Evolutionary conservation across 30 jellyfish, hydroid and myxozoan species (phyloP).

Genomic region (Clytia hemisphaerica): DNA sequence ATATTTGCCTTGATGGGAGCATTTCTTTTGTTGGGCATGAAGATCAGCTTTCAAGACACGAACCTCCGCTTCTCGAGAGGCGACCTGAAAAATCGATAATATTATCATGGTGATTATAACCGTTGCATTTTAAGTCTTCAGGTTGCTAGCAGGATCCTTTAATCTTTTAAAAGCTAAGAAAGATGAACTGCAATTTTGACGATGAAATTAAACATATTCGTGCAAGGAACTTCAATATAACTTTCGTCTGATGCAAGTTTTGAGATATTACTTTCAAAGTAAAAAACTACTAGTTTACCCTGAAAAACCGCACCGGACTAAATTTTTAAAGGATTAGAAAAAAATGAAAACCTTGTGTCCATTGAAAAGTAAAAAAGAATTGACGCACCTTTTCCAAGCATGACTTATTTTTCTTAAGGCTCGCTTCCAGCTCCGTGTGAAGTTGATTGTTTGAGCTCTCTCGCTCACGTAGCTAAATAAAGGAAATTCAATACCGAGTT

Average conservation of each 20-base stretch:
- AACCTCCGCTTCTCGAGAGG: constrained; percentile 76
- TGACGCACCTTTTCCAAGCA: constrained; percentile 57
- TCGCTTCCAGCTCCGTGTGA: constrained; percentile 48
- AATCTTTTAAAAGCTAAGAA: too few relatives aligned
- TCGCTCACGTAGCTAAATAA: constrained; percentile 45
- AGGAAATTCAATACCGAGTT: neutral
- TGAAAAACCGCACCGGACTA: too few relatives aligned
- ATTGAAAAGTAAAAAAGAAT: neutral
- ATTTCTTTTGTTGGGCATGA: constrained; percentile 65
- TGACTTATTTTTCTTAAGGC: constrained; percentile 53
- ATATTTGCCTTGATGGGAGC: constrained; percentile 57
- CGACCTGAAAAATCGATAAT: constrained; percentile 35
- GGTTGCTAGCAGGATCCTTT: too few relatives aligned
- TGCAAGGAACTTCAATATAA: too few relatives aligned
- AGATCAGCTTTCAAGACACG: constrained; percentile 72
- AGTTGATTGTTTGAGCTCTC: constrained; percentile 48
- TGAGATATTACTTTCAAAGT: too few relatives aligned
- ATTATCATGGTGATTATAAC: neutral
- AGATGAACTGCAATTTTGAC: too few relatives aligned
- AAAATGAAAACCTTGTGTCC: too few relatives aligned
- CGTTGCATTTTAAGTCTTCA: neutral
- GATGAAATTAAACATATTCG: too few relatives aligned
- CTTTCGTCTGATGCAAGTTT: too few relatives aligned
- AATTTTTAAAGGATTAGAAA: too few relatives aligned
- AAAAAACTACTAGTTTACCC: too few relatives aligned